Evolutionary conservation across 1,140 invertebrate species (phyloP).

Genomic region (Macrosteles quadrilineatus): DNA sequence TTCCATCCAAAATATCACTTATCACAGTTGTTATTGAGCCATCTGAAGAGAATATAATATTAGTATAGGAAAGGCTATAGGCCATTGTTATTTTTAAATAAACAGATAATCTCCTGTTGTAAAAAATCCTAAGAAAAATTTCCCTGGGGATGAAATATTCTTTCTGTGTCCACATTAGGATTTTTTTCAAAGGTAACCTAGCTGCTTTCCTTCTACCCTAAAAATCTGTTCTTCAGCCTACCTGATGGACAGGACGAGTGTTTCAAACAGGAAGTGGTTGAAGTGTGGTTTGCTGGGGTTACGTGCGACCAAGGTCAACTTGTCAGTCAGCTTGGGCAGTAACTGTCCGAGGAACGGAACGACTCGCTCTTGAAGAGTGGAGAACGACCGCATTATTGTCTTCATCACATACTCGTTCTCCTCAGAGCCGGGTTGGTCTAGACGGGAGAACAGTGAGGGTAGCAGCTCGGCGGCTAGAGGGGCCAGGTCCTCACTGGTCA

Average conservation of each 20-base stretch:
- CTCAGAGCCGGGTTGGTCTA: conserved; percentile 70
- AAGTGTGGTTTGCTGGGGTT: conserved; percentile 97
- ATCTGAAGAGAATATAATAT: no score
- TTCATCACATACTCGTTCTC: conserved; percentile 99
- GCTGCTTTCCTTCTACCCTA: no score
- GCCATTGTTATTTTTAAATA: no score
- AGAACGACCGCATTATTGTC: conserved; percentile 89
- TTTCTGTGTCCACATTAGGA: no score
- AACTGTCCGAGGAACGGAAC: conserved; percentile 77
- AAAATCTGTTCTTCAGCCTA: no score
- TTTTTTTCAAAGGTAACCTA: no score
- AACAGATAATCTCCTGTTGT: no score
- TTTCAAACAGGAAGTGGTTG: conserved; percentile 97
- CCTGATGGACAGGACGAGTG: conserved; percentile 83
- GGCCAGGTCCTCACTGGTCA: conserved; percentile 49
- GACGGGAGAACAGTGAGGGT: conserved; percentile 70
- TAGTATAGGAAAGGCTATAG: no score
- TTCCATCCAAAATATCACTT: no score
- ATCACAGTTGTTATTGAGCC: no score
- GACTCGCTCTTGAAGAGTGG: conserved; percentile 76
- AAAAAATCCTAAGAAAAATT: no score
- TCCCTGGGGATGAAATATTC: no score
- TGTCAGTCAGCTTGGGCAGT: conserved; percentile 81
- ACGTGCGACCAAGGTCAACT: conserved; percentile 81
- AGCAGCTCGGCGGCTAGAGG: conserved; percentile 68